phyloP scores from a whole-genome alignment of 2,888 invertebrate species.

The Drosophila picticornis region DNA sequence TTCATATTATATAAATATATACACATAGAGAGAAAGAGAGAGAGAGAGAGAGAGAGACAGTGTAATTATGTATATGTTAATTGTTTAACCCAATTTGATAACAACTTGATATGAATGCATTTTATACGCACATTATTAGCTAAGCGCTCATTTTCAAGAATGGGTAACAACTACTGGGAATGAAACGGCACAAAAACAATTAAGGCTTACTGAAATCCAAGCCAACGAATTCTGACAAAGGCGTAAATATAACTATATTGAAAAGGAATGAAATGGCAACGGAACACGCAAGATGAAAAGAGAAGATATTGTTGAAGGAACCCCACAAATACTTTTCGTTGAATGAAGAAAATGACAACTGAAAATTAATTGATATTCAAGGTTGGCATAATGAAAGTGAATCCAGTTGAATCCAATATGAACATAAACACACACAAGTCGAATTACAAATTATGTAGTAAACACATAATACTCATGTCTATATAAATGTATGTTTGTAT shows the following conservation, averaged over 20 bases:
- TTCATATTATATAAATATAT: slow-evolving; percentile 13
- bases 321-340: not conserved
- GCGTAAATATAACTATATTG: not conserved
- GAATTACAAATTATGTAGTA: slow-evolving; percentile 2
- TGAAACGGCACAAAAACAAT: not conserved
- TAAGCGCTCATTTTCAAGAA: not conserved
- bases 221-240: not conserved
- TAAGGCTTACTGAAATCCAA: not conserved
- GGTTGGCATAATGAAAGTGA: slow-evolving; percentile 1
- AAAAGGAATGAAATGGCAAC: slow-evolving; percentile 13
- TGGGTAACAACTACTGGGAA: not conserved
- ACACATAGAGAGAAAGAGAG: too few species aligned
- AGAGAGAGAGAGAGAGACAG: slow-evolving; percentile 9
- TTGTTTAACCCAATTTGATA: slow-evolving; percentile 60
- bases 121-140: not conserved
- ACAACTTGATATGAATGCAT: slow-evolving; percentile 30
- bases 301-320: not conserved
- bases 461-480: not conserved
- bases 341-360: not conserved
- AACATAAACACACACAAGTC: not conserved
- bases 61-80: slow-evolving; percentile 59
- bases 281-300: not conserved
- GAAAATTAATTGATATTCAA: slow-evolving; percentile 10
- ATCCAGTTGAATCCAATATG: not conserved
- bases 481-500: not conserved